These are phyloP conservation scores for Ailuropoda melanoleuca DNA, from an alignment of 2,113 vertebrate species.

Conservation along the genomic window DNA sequence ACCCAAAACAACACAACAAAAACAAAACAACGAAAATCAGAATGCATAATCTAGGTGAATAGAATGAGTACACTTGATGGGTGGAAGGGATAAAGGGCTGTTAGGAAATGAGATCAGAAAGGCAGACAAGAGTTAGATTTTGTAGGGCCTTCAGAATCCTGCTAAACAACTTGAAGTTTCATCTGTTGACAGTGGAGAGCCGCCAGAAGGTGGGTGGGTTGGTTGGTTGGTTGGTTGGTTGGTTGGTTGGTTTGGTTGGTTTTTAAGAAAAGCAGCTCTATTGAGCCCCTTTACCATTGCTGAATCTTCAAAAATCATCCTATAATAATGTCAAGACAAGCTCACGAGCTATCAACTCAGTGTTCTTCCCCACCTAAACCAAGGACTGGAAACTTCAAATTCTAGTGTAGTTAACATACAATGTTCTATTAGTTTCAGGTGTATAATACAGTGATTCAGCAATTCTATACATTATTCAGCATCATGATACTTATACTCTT, in stretches of 20 bases:
- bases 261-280: slow-evolving; percentile 15
- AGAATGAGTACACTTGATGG: neutral
- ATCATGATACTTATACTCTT: neutral
- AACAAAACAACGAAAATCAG: neutral
- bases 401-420: neutral
- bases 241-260: slow-evolving; percentile 1
- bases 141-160: neutral
- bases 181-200: neutral
- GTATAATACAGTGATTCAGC: neutral
- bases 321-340: neutral
- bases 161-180: neutral
- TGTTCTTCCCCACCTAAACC: neutral
- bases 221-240: neutral
- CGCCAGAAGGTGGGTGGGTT: neutral
- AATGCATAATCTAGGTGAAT: neutral
- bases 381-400: neutral
- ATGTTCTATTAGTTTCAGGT: neutral
- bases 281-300: neutral
- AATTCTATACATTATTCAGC: neutral
- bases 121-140: neutral
- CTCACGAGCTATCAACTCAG: neutral
- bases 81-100: neutral
- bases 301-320: slow-evolving; percentile 12
- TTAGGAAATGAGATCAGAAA: slow-evolving; percentile 5
- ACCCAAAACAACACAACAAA: too few relatives aligned